These are phyloP conservation scores for Xanthia togata DNA, from an alignment of 2,888 invertebrate genomes.

Conservation along the genomic window DNA sequence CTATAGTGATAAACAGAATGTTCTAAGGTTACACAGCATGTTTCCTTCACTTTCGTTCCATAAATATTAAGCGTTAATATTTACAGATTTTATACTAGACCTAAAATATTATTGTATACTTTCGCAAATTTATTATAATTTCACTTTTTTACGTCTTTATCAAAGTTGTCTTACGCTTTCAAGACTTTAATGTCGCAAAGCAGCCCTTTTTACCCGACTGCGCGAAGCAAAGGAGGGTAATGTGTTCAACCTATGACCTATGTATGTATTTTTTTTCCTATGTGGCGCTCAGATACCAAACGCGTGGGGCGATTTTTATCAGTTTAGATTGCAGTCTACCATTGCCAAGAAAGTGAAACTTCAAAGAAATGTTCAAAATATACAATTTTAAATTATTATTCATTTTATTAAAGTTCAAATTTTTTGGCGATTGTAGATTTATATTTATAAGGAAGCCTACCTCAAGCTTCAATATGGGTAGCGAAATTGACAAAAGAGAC, in stretches of 20 bases:
- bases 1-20: conserved; percentile 83
- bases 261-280: no score
- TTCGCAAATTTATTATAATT: conserved; percentile 63
- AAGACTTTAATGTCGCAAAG: conserved; percentile 7
- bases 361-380: conserved; percentile 33
- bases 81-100: conserved; percentile 76
- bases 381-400: conserved; percentile 9
- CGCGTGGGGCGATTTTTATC: not conserved
- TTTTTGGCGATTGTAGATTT: conserved; percentile 29
- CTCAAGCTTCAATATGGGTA: conserved; percentile 47
- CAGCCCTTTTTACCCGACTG: not conserved
- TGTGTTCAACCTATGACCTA: no score
- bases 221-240: no score
- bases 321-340: not conserved
- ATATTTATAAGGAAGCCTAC: conserved; percentile 39
- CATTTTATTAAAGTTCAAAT: conserved; percentile 5
- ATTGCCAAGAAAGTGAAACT: conserved; percentile 30
- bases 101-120: conserved; percentile 76
- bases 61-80: conserved; percentile 73
- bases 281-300: no score
- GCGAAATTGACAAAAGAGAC: conserved; percentile 62
- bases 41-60: conserved; percentile 87
- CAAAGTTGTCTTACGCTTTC: conserved; percentile 21
- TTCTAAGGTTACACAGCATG: conserved; percentile 76
- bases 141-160: conserved; percentile 58